These are phyloP conservation scores for Cliona cf. orientalis DNA, from an alignment of 37 sponge, comb jelly and placozoan genomes.

Conservation along the genomic window DNA sequence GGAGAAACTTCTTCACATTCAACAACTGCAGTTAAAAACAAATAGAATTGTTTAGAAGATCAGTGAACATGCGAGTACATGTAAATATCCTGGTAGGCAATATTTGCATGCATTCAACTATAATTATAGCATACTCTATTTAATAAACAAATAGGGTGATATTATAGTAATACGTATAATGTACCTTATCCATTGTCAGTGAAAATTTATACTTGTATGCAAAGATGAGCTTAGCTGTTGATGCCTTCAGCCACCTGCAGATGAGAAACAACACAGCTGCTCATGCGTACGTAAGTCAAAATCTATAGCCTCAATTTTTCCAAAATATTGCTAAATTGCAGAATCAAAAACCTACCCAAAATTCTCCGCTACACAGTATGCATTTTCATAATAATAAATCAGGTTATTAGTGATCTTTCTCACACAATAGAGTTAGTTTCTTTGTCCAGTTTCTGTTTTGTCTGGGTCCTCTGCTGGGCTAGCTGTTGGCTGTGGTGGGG, in stretches of 20 bases:
- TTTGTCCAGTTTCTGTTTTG: neutral
- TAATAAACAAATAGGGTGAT: too few relatives aligned
- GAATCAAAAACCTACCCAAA: neutral
- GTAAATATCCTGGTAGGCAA: too few relatives aligned
- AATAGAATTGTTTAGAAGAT: too few relatives aligned
- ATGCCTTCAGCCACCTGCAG: constrained; percentile 40
- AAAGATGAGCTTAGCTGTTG: constrained; percentile 42
- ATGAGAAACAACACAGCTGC: neutral
- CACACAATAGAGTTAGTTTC: constrained; percentile 52
- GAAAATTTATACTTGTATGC: constrained; percentile 68
- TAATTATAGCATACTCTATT: too few relatives aligned
- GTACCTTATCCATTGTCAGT: constrained; percentile 70
- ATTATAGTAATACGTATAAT: too few relatives aligned
- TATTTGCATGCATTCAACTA: too few relatives aligned
- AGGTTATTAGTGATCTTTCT: constrained; percentile 14
- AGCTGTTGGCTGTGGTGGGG: constrained; percentile 20
- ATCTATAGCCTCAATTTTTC: neutral
- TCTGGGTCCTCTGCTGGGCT: neutral
- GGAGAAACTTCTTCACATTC: constrained; percentile 69
- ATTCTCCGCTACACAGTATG: neutral
- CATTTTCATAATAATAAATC: neutral
- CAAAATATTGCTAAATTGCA: too few relatives aligned
- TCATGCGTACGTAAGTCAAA: neutral
- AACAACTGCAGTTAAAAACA: constrained; percentile 39
- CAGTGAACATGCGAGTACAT: too few relatives aligned